Base-by-base conservation (phyloP, 2,797 vertebrate genomes). In the Hydrophis major region DNA sequence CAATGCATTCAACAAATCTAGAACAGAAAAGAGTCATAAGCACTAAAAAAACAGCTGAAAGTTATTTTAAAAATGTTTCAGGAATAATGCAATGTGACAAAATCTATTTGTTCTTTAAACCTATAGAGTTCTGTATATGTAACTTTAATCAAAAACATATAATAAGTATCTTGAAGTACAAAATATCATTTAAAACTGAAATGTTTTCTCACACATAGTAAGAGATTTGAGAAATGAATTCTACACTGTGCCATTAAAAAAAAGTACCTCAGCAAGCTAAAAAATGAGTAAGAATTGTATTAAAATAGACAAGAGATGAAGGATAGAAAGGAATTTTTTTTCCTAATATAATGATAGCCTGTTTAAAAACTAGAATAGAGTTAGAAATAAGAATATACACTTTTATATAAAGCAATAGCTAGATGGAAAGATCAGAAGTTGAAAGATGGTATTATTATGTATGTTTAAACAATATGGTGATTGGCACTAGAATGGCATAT, bases 1-100 rank as follows among this genome's bases (percentile, higher is more conserved):
- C 99, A 14, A 95, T 98, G 98, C 99, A 99, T 98, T 99, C 99
- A 97, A 99, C 98, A 97, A 99, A 98, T 95, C 99, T 99, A 95
- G 55, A 97, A 96, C 95, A 42, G 14, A 56, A 92, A 92, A 92
- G 91, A 93, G 83, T 87, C 0, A 2, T n/a, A 59, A 69, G 89
- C 37, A 20, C 88, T 88, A 32, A 66, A 25, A 47, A 47, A 89
- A 66, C 27, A 66, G 22, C 2, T 27, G 32, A 78, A 20, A 37
- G 57, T 92, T 89, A 37, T 59, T 50, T 60, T 7, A 32, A n/a
- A 12, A 55, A 69, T 69, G 8, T 89, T 57, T 92, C 60, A 22
- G 12, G 22, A 11, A 57, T 22, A 86, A 55, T 90, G 59, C 4
- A 78, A 47, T 78, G 13, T 16, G 42, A 42, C 11, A 56, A 18